Percentiles rank a stretch among this genome's conserved stretches.
These are phyloP conservation scores for Synanthedon myopaeformis DNA, from an alignment of 2,888 invertebrate genomes.

Conservation along the genomic window DNA sequence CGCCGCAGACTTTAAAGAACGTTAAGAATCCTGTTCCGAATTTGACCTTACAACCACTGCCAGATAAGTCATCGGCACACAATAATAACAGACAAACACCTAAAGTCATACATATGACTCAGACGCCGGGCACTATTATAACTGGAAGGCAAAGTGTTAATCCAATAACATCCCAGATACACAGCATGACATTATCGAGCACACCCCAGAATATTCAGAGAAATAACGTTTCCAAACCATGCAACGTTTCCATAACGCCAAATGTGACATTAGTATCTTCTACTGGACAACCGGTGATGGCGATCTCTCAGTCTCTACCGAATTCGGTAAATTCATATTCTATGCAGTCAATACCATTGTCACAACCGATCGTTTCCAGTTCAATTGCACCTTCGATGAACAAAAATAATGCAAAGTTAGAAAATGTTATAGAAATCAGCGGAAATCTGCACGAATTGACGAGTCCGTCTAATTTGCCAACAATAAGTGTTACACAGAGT, in stretches of 20 bases:
- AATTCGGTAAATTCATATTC: constrained; percentile 44
- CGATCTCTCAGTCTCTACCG: constrained; percentile 57
- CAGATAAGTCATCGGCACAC: constrained; percentile 47
- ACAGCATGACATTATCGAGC: constrained; percentile 50
- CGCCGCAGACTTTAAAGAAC: constrained; percentile 49
- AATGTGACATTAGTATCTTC: constrained; percentile 59
- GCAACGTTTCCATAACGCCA: constrained; percentile 51
- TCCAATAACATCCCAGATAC: constrained; percentile 63
- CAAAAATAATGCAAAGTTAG: constrained; percentile 56
- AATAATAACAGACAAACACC: constrained; percentile 44
- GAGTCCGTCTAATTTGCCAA: constrained; percentile 42
- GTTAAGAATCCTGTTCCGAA: constrained; percentile 55
- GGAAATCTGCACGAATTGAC: constrained; percentile 55
- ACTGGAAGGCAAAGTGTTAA: constrained; percentile 52
- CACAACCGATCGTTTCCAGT: constrained; percentile 63
- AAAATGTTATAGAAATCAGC: constrained; percentile 61
- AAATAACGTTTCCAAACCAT: constrained; percentile 40
- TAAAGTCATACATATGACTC: constrained; percentile 60
- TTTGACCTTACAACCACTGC: constrained; percentile 57
- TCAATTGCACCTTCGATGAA: constrained; percentile 51
- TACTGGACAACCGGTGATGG: constrained; percentile 60
- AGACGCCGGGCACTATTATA: constrained; percentile 36
- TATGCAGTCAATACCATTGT: constrained; percentile 56
- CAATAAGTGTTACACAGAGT: constrained; percentile 60
- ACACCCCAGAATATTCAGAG: constrained; percentile 46